Base-by-base conservation (phyloP, 2,888 invertebrate species). In the Polydrusus cervinus region DNA sequence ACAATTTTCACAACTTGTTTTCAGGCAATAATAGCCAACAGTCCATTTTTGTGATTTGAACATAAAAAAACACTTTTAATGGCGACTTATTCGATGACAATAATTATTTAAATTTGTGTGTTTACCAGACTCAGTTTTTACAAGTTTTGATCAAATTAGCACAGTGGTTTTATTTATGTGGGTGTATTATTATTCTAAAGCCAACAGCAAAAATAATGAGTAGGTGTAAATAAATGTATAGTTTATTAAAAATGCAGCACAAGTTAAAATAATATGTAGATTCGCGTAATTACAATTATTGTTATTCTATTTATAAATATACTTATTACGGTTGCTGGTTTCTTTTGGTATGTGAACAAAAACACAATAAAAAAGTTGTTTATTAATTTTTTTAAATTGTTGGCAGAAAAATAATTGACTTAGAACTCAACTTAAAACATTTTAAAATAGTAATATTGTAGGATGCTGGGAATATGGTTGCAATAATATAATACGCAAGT, bases 291-390 rank as follows among this genome's bases (percentile, higher is more conserved):
- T n/a, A 43, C 30, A 65, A 67, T n/a, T n/a, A n/a, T n/a, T n/a
- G n/a, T n/a, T n/a, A n/a, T 67, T 66, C 55, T 67, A 53, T 67
- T 67, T 67, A 53, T 67, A 65, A 18, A 53, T 38, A 10, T 53
- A 16, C 38, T 60, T 38, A 60, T 53, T 67, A 49, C 45, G 65
- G 51, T 25, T 38, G 55, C 53, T 43, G 49, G 43, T 67, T 67
- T 20, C 38, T 13, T 67, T 55, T 20, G 18, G 11, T 34, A 43
- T 43, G 34, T 34, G 8, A 20, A 62, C 34, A 51, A 11, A 18
- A 53, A 51, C 18, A 66, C 9, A 49, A 53, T 47, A 66, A 38
- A 38, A 38, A 13, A 6, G n/a, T n/a, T 40, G 3, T 40, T 11
- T 13, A 40, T 2, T 40, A 11, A 13, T 40, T 8, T 40, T 11